A percentile compares a stretch with the other conserved stretches of the same genome.
Conservation (phyloP, 1,140 invertebrate species). For the Ridgeia piscesae region DNA sequence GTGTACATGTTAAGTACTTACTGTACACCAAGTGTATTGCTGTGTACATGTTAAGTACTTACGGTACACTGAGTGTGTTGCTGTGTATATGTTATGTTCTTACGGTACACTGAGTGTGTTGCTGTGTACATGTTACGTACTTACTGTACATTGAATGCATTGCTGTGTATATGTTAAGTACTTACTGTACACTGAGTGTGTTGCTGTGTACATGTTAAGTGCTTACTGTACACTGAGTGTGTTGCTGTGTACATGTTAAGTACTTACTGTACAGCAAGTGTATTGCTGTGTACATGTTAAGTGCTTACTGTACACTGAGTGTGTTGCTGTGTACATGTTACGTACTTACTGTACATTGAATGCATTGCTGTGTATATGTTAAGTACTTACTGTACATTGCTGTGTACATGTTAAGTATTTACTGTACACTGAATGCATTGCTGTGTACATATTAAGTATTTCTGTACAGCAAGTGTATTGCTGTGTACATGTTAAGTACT, state of each 20-base stretch:
- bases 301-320: conserved; percentile 61
- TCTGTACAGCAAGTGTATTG: conserved; percentile 69
- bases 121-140: conserved; percentile 64
- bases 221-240: no score
- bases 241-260: no score
- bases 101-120: conserved; percentile 71
- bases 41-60: conserved; percentile 40
- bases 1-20: conserved; percentile 59
- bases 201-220: conserved; percentile 68
- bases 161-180: conserved; percentile 21
- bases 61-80: conserved; percentile 70
- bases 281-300: conserved; percentile 67
- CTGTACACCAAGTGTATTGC: conserved; percentile 63
- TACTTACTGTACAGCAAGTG: no score
- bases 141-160: conserved; percentile 64
- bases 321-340: conserved; percentile 60
- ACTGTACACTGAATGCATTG: conserved; percentile 63
- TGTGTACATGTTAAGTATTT: conserved; percentile 66
- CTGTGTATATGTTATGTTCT: conserved; percentile 57
- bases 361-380: conserved; percentile 64
- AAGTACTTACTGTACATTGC: conserved; percentile 64
- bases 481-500: conserved; percentile 66
- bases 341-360: conserved; percentile 66
- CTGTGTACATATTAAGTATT: conserved; percentile 43
- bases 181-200: conserved; percentile 70